Percentiles rank a stretch among this genome's conserved stretches.
phyloP scores from a whole-genome alignment of 2,888 invertebrate species.

The Camponotus fellah region DNA sequence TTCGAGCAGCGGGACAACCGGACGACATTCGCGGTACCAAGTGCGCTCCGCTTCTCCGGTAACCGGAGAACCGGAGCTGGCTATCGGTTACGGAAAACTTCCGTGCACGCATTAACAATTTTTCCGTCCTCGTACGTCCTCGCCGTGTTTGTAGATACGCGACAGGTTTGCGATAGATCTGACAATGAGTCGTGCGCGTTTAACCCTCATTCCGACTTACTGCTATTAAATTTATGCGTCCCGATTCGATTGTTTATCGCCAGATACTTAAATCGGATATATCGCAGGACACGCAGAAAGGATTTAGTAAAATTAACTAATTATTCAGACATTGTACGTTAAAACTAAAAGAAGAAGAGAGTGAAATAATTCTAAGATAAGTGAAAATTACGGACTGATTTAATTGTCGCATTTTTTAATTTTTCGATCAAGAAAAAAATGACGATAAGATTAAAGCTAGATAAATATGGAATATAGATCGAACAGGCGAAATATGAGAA shows the following conservation, averaged over 20 bases:
- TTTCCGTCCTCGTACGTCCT: slow-evolving; percentile 70
- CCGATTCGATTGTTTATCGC: background rate
- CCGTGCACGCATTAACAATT: slow-evolving; percentile 78
- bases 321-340: background rate
- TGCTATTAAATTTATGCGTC: slow-evolving; percentile 3
- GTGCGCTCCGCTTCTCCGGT: slow-evolving; percentile 74
- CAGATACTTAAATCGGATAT: background rate
- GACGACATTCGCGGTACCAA: slow-evolving; percentile 76
- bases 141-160: slow-evolving; percentile 71
- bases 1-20: slow-evolving; percentile 75
- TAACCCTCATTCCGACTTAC: slow-evolving; percentile 61
- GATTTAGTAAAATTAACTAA: background rate
- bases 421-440: background rate
- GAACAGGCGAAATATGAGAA: background rate
- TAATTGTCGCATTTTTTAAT: background rate
- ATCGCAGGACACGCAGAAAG: background rate
- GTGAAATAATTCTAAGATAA: background rate
- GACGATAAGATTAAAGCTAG: background rate
- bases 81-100: slow-evolving; percentile 84
- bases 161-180: slow-evolving; percentile 74
- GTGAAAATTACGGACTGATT: background rate
- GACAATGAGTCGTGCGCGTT: slow-evolving; percentile 63
- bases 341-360: background rate
- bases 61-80: slow-evolving; percentile 81
- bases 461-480: background rate